Evolutionary conservation across 2,888 invertebrate genomes (phyloP), one percentile per base, ranked within the genome.

Genomic region (Eucera pruinosa): DNA sequence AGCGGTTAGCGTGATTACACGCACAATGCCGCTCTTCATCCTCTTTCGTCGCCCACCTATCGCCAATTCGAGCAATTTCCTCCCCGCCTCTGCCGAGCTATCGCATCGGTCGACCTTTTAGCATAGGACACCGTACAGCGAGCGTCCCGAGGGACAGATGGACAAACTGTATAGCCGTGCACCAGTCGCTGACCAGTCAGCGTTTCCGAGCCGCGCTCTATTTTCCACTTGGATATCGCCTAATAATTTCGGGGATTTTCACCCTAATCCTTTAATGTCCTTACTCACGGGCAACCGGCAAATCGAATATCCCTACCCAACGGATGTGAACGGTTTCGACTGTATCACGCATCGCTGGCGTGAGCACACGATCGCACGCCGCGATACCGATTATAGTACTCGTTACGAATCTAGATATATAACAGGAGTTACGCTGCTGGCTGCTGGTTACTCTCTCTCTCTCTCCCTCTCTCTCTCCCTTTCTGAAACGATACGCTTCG

Each of bases 1-100:
- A 78, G 77, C 82, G 87, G 87, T 87, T 89, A 89, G 88, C 88
- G 88, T 86, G 88, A 89, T 90, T 89, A 89, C 86, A 86, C 87
- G 88, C 83, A 88, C 88, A 88, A 89, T 88, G 80, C 86, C 76
- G 83, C 83, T 86, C 85, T 84, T 84, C 86, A 83, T 86, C 83
- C 86, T 84, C 81, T 83, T 83, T 84, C 85, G 85, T 79, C 76
- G 45, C 33, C 69, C 81, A 60, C 69, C 82, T 67, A 70, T 55
- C 47, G 20, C 47, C 69, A 60, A 75, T 78, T 80, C 81, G 78
- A 73, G 57, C 78, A 70, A 70, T 79, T 74, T 81, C 81, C 79
- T 25, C 74, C 73, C 70, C 75, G 55, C 73, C 71, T 68, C 72
- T 73, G 78, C 74, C 78, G 48, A 20, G 55, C 69, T 48, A 57